These are phyloP conservation scores for Euthynnus affinis DNA, from an alignment of 2,797 vertebrate genomes.

Conservation along the genomic window DNA sequence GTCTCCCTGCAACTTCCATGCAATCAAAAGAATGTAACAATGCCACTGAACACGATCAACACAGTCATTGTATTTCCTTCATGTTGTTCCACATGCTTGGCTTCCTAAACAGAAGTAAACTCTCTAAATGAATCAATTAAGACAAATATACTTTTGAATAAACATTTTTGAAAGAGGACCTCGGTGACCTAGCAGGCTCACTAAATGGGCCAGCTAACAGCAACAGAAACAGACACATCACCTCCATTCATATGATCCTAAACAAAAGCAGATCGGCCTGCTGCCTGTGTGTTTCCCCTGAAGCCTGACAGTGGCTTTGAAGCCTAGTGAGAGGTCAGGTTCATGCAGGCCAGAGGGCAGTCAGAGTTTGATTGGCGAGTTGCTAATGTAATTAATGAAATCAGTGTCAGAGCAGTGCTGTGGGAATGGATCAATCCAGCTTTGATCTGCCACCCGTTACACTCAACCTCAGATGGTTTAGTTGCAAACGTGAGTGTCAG, in stretches of 20 bases:
- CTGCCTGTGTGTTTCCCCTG: slow-evolving; percentile 17
- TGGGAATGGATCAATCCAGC: slow-evolving; percentile 48
- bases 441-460: slow-evolving; percentile 32
- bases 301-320: slow-evolving; percentile 20
- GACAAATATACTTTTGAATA: not conserved
- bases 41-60: too few species aligned
- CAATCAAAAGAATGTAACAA: too few species aligned
- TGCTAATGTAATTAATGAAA: slow-evolving; percentile 61
- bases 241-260: not conserved
- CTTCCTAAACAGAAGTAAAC: too few species aligned
- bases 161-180: not conserved
- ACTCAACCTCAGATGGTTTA: not conserved
- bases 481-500: not conserved
- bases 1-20: too few species aligned
- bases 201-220: slow-evolving; percentile 4
- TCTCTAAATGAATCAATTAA: not conserved
- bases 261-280: not conserved
- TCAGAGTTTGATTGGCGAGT: slow-evolving; percentile 36
- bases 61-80: too few species aligned
- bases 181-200: not conserved
- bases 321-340: slow-evolving; percentile 33
- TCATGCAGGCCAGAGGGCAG: slow-evolving; percentile 15
- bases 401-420: slow-evolving; percentile 24
- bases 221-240: not conserved
- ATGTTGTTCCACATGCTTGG: too few species aligned